Conservation (phyloP, 2,888 invertebrate species). For the Netelia inedita region DNA sequence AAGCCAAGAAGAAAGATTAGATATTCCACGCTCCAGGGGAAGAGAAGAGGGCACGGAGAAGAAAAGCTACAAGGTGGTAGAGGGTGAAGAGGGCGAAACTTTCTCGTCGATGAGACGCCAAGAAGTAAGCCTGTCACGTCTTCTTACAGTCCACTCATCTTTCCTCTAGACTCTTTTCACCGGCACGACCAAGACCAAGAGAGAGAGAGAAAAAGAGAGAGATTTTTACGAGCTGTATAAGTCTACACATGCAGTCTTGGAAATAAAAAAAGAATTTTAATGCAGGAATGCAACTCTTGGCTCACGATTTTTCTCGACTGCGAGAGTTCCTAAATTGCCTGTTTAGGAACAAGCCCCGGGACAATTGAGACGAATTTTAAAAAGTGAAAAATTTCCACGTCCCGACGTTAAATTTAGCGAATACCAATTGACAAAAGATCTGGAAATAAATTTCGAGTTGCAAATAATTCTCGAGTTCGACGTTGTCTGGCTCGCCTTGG, state of each 20-base stretch:
- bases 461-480: not conserved
- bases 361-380: not conserved
- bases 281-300: not conserved
- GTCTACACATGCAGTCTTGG: not conserved
- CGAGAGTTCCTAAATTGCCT: not conserved
- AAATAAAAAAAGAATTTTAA: not conserved
- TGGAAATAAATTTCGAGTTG: not conserved
- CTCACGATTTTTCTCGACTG: not conserved
- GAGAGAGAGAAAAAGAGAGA: slow-evolving; percentile 2
- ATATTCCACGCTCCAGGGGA: slow-evolving; percentile 41
- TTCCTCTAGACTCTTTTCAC: slow-evolving; percentile 10
- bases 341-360: not conserved
- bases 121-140: slow-evolving; percentile 45
- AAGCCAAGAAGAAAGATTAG: slow-evolving; percentile 53
- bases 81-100: slow-evolving; percentile 28
- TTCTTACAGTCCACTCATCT: slow-evolving; percentile 1
- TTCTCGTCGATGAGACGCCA: slow-evolving; percentile 34
- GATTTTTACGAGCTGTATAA: not conserved
- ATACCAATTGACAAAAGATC: too few species aligned
- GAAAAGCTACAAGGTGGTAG: slow-evolving; percentile 5
- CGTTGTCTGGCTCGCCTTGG: slow-evolving; percentile 20
- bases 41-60: not conserved
- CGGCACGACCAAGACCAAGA: not conserved
- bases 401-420: too few species aligned
- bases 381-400: not conserved